Evolutionary conservation across 2,113 vertebrate genomes (phyloP).

Genomic region (Chaetops frenatus): DNA sequence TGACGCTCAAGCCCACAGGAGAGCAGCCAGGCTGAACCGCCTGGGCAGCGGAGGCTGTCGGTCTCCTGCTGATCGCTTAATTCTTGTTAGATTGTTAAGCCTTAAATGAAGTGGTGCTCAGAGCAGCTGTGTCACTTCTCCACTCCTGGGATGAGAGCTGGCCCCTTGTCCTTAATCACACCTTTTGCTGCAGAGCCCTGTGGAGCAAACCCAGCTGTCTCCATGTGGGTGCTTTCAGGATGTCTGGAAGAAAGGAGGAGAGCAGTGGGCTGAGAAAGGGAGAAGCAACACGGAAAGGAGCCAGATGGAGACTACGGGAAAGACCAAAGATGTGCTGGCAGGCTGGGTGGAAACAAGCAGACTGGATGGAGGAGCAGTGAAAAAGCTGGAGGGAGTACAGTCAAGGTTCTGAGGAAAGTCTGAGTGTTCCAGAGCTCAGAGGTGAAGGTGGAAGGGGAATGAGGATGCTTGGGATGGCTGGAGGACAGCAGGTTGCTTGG

Average conservation of each 20-base stretch:
- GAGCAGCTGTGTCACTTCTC: background rate
- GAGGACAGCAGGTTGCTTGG: background rate
- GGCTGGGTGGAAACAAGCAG: slow-evolving; percentile 21
- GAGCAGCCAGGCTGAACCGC: background rate
- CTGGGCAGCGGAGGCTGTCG: background rate
- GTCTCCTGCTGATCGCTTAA: background rate
- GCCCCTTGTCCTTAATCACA: background rate
- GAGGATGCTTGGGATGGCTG: background rate
- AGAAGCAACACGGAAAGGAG: background rate
- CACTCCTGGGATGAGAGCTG: background rate
- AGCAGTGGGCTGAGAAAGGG: slow-evolving; percentile 22
- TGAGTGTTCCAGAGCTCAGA: background rate
- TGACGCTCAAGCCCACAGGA: background rate
- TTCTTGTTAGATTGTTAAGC: slow-evolving; percentile 27
- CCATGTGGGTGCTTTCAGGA: background rate
- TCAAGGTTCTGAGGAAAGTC: background rate
- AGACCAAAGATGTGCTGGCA: slow-evolving; percentile 34
- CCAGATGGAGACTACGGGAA: background rate
- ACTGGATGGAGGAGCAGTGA: background rate
- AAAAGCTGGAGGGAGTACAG: background rate
- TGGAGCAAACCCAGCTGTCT: background rate
- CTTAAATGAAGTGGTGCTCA: slow-evolving; percentile 28
- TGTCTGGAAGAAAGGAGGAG: background rate
- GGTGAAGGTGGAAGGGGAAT: background rate
- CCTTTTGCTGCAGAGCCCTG: background rate